Percentiles rank a stretch among this genome's conserved stretches.
These are phyloP conservation scores for Bos taurus DNA, from an alignment of 2,113 vertebrate species.

Conservation along the genomic window ARS-UCD2.0 NC_037337.1:45045501-45046000, in stretches of 20 bases:
- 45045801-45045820: not conserved
- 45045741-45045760: not conserved
- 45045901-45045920: not conserved
- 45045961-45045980: not conserved
- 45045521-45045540: not conserved
- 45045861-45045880: not conserved
- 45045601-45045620: not conserved
- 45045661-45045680: not conserved
- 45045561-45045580: not conserved
- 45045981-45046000: not conserved
- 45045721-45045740: not conserved
- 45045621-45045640: not conserved
- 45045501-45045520: not conserved
- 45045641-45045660: not conserved
- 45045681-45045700: too few species aligned
- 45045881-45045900: not conserved
- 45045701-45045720: not conserved
- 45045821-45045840: not conserved
- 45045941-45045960: not conserved
- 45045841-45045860: not conserved
- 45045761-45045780: not conserved
- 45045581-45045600: not conserved
- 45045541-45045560: not conserved
- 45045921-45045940: not conserved
- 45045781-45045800: not conserved